phyloP scores from a whole-genome alignment of 1,140 invertebrate genomes.

The Gonioctena quinquepunctata region DNA sequence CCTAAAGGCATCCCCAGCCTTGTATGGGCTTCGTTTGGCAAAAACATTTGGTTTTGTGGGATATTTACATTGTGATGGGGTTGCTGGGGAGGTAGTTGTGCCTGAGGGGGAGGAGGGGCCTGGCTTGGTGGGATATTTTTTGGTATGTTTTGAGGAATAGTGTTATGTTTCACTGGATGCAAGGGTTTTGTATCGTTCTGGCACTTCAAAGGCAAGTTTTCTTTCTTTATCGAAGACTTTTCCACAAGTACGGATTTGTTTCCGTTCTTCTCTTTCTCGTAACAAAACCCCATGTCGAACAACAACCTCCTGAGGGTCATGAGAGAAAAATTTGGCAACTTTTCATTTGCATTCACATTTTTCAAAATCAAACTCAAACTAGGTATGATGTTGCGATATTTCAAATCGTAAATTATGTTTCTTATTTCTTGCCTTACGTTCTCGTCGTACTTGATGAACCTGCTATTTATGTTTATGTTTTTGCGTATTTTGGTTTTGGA shows the following conservation, averaged over 20 bases:
- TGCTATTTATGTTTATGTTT: conserved; percentile 49
- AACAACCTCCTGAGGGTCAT: conserved; percentile 49
- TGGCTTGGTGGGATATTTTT: not conserved
- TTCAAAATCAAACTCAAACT: conserved; percentile 49
- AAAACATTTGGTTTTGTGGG: not conserved
- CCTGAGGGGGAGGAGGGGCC: not conserved
- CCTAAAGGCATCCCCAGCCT: not conserved
- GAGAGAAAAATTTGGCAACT: conserved; percentile 47
- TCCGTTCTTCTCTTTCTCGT: conserved; percentile 50
- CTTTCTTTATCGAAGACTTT: conserved; percentile 15
- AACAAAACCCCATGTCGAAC: conserved; percentile 51
- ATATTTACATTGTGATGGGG: not conserved
- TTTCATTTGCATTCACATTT: conserved; percentile 37
- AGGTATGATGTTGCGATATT: conserved; percentile 43
- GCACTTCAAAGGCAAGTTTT: not conserved
- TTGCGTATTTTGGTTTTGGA: conserved; percentile 48
- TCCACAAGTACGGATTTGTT: conserved; percentile 48
- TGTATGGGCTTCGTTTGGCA: not conserved
- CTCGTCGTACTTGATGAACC: conserved; percentile 49
- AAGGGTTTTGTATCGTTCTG: not conserved
- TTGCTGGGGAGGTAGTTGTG: not conserved
- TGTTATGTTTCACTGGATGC: not conserved
- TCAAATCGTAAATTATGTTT: conserved; percentile 48
- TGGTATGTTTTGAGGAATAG: not conserved
- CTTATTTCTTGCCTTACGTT: conserved; percentile 41